Percentiles rank a stretch among this genome's conserved stretches.
phyloP scores from a whole-genome alignment of 2,113 vertebrate species.

The Pungitius pungitius region DNA sequence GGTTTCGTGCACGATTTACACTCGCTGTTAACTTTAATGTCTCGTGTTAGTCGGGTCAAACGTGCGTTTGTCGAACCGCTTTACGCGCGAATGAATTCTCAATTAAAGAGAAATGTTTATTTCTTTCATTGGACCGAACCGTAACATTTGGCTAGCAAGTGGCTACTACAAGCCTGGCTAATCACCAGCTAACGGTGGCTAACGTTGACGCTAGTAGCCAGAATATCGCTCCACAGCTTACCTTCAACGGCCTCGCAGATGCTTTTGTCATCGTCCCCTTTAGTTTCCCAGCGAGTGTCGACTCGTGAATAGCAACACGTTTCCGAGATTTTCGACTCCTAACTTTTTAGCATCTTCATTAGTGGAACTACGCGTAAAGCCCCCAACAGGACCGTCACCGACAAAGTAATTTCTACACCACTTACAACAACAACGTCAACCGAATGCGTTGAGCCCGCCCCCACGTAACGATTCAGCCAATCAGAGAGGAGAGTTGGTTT shows the following conservation, averaged over 20 bases:
- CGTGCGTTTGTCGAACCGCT: accelerated
- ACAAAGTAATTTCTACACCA: conserved; percentile 82
- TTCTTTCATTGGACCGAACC: conserved; percentile 5
- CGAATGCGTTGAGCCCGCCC: conserved; percentile 61
- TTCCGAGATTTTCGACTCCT: conserved; percentile 6
- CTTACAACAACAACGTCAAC: conserved; percentile 86
- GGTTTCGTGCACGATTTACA: conserved; percentile 25
- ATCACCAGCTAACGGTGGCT: conserved; percentile 69
- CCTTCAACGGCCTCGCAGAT: conserved; percentile 74
- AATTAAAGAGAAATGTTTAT: neutral
- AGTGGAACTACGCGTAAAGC: conserved; percentile 34
- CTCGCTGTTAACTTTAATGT: conserved; percentile 45
- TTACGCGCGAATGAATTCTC: neutral
- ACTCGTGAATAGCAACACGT: neutral
- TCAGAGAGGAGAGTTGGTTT: neutral
- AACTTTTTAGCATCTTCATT: conserved; percentile 62
- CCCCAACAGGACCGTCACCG: conserved; percentile 65
- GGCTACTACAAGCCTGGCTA: conserved; percentile 69
- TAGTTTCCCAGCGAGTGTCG: conserved; percentile 27
- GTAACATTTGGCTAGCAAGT: conserved; percentile 53
- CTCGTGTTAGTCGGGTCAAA: neutral
- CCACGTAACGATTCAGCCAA: conserved; percentile 53
- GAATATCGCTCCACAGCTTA: conserved; percentile 74
- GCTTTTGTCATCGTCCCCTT: conserved; percentile 66
- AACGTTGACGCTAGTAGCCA: conserved; percentile 53